A percentile compares a stretch with the other conserved stretches of the same genome.
phyloP scores from a whole-genome alignment of 2,888 invertebrate species.

The Andrena praecox region DNA sequence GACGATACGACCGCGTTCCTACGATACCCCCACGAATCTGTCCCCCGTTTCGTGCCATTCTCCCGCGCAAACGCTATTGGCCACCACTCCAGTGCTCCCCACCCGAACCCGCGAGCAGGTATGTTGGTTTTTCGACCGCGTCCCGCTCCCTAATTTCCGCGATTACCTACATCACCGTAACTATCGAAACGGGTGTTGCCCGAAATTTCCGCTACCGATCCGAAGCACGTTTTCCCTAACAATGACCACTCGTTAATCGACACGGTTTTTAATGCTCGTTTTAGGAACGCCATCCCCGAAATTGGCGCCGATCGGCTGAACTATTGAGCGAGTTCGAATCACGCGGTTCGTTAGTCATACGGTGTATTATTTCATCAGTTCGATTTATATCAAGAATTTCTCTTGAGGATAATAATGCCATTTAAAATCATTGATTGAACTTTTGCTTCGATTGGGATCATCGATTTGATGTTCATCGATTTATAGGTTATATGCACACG shows the following conservation, averaged over 20 bases:
- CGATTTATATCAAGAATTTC: background rate
- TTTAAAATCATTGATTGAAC: conserved; percentile 6
- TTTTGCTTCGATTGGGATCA: background rate
- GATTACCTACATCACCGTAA: conserved; percentile 36
- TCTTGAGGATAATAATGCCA: background rate
- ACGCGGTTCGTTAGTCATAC: background rate
- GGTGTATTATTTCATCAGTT: background rate
- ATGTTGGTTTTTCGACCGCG: conserved; percentile 51
- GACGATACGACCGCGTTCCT: conserved; percentile 71
- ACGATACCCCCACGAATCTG: conserved; percentile 63
- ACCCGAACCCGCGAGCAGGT: conserved; percentile 37
- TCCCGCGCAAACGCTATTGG: conserved; percentile 66
- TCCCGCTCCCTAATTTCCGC: conserved; percentile 45
- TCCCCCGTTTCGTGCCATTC: conserved; percentile 55
- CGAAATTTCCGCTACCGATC: conserved; percentile 19
- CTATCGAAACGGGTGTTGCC: conserved; percentile 24
- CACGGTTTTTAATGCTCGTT: conserved; percentile 14
- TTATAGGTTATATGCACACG: background rate
- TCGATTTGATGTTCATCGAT: background rate
- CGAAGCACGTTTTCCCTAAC: background rate
- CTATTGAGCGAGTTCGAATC: conserved; percentile 12
- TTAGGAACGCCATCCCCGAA: background rate
- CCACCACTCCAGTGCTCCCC: conserved; percentile 42
- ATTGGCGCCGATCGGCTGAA: background rate
- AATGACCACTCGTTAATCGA: conserved; percentile 5